Evolutionary conservation across 1,140 invertebrate genomes (phyloP).

Genomic region (Adelges cooleyi): DNA sequence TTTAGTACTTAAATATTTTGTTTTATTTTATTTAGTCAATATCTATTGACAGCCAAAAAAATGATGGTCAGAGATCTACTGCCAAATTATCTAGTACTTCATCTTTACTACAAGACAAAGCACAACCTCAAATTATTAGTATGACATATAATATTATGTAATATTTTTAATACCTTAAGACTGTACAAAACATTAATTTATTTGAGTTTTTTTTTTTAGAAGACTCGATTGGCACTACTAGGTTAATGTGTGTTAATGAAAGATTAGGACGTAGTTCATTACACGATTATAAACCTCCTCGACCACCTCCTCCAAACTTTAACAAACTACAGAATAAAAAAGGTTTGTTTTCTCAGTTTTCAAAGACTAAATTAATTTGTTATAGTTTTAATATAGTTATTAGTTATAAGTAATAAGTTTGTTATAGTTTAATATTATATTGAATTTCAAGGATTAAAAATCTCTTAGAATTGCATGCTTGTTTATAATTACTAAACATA

Average conservation of each 20-base stretch:
- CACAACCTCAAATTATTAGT: neutral
- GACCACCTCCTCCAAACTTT: conserved; percentile 29
- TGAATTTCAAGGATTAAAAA: too few relatives aligned
- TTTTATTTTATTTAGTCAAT: neutral
- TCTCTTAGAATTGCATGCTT: too few relatives aligned
- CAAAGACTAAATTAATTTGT: too few relatives aligned
- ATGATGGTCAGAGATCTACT: neutral
- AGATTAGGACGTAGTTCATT: conserved; percentile 20
- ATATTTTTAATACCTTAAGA: neutral
- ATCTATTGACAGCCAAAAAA: conserved; percentile 18
- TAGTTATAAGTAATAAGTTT: too few relatives aligned
- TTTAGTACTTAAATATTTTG: neutral
- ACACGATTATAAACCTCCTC: conserved; percentile 29
- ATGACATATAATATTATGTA: neutral
- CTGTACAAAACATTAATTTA: neutral
- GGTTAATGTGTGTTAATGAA: conserved; percentile 18
- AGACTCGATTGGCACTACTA: neutral
- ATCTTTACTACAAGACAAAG: conserved; percentile 3
- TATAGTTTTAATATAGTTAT: too few relatives aligned
- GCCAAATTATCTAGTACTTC: conserved; percentile 8
- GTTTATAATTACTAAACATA: too few relatives aligned
- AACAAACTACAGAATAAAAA: conserved; percentile 30
- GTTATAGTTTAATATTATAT: too few relatives aligned
- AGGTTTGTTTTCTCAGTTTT: too few relatives aligned
- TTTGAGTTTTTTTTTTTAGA: neutral